Conservation (phyloP, 2,113 vertebrate species). For the Burhinus oedicnemus region DNA sequence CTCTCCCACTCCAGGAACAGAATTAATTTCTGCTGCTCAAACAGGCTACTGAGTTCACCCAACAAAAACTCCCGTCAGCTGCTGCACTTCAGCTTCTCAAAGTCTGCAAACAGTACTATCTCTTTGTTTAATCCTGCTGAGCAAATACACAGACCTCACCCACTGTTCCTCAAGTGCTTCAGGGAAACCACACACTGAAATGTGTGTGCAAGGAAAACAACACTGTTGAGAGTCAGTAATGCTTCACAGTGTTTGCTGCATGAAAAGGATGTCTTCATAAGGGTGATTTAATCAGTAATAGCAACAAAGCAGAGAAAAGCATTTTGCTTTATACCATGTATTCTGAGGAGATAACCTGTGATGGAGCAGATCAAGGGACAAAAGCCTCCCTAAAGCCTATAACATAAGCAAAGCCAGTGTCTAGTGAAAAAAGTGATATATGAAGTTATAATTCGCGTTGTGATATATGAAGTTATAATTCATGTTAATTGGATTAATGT, state of each 20-base stretch:
- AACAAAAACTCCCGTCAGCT: neutral
- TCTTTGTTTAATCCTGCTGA: neutral
- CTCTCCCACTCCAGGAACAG: neutral
- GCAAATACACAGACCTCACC: conserved; percentile 10
- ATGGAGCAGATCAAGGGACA: neutral
- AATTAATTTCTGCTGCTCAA: neutral
- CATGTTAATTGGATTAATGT: no score
- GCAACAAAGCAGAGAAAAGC: neutral
- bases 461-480: no score
- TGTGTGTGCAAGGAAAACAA: neutral
- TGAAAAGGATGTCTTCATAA: neutral
- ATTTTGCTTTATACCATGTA: neutral
- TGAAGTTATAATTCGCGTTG: no score
- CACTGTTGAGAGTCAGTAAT: neutral
- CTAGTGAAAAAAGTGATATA: no score
- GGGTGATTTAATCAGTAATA: neutral
- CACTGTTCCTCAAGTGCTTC: neutral
- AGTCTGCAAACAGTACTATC: neutral
- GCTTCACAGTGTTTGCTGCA: neutral
- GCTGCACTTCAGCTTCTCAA: neutral
- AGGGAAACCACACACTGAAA: neutral
- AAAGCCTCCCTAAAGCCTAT: neutral
- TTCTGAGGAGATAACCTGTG: neutral
- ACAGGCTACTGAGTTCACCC: neutral
- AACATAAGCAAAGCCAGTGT: neutral